Evolutionary conservation across 2,888 invertebrate species (phyloP).

Genomic region (Miltochrista miniata): DNA sequence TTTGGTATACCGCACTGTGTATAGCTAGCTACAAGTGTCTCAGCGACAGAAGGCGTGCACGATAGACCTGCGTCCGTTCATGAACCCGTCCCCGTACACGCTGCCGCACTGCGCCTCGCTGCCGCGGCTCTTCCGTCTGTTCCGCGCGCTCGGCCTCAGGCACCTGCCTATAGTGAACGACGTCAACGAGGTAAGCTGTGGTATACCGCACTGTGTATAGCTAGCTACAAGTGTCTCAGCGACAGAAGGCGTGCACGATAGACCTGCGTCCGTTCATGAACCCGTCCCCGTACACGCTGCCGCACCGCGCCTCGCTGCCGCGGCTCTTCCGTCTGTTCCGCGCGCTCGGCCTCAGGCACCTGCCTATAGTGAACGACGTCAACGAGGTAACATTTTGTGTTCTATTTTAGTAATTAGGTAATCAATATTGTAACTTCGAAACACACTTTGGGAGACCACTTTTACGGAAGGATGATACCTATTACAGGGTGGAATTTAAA

Average conservation of each 20-base stretch:
- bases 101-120: conserved; percentile 93
- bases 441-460: too few relatives aligned
- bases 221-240: conserved; percentile 83
- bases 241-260: conserved; percentile 91
- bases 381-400: conserved; percentile 94
- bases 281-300: conserved; percentile 94
- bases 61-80: conserved; percentile 95
- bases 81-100: conserved; percentile 98
- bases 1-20: too few relatives aligned
- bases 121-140: conserved; percentile 94
- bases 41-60: conserved; percentile 91
- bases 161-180: conserved; percentile 97
- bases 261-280: conserved; percentile 98
- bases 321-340: conserved; percentile 96
- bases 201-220: too few relatives aligned
- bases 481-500: too few relatives aligned
- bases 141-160: conserved; percentile 96
- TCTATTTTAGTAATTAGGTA: too few relatives aligned
- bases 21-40: conserved; percentile 79
- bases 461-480: too few relatives aligned
- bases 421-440: too few relatives aligned
- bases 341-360: conserved; percentile 96
- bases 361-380: conserved; percentile 95
- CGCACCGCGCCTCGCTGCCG: conserved; percentile 94
- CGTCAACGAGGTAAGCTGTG: conserved; percentile 93